A percentile compares a stretch with the other conserved stretches of the same genome.
These are phyloP conservation scores for Lanistes nyassanus DNA, from an alignment of 1,140 invertebrate genomes.

Conservation along the genomic window DNA sequence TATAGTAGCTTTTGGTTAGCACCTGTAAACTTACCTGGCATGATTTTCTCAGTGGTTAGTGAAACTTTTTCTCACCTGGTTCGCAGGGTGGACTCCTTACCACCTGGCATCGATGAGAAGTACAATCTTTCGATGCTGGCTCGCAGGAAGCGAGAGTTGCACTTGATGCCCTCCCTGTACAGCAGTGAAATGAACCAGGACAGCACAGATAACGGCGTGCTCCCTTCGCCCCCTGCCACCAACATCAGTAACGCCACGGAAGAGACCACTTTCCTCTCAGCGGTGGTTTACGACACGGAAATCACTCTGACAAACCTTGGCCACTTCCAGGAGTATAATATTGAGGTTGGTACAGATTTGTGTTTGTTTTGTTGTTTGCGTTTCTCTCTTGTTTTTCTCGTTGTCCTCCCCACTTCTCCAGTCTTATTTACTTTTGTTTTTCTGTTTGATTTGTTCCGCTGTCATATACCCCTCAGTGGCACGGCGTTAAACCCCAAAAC, in stretches of 20 bases:
- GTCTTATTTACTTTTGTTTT: neutral
- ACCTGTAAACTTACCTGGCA: too few species aligned
- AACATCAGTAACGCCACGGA: conserved; percentile 11
- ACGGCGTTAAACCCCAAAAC: too few species aligned
- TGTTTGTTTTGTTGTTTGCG: conserved; percentile 7
- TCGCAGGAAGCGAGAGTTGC: neutral
- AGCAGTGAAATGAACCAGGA: neutral
- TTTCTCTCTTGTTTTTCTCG: neutral
- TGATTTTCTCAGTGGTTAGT: too few species aligned
- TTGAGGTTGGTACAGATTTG: conserved; percentile 62
- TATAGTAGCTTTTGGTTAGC: too few species aligned
- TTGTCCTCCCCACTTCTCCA: neutral
- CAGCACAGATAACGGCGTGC: neutral
- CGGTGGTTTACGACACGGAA: conserved; percentile 46
- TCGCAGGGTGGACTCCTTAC: conserved; percentile 9
- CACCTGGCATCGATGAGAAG: conserved; percentile 9
- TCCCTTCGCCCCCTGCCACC: neutral
- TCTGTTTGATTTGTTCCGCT: too few species aligned
- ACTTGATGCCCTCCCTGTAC: neutral
- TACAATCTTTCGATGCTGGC: neutral
- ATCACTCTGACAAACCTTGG: conserved; percentile 61
- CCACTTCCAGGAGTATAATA: conserved; percentile 70
- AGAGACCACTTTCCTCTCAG: conserved; percentile 25
- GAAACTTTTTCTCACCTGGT: too few species aligned
- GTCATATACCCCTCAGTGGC: too few species aligned